Evolutionary conservation across 2,113 vertebrate species (phyloP), one percentile per base, ranked within the genome.

Genomic region (Sarotherodon lohbergeri): DNA sequence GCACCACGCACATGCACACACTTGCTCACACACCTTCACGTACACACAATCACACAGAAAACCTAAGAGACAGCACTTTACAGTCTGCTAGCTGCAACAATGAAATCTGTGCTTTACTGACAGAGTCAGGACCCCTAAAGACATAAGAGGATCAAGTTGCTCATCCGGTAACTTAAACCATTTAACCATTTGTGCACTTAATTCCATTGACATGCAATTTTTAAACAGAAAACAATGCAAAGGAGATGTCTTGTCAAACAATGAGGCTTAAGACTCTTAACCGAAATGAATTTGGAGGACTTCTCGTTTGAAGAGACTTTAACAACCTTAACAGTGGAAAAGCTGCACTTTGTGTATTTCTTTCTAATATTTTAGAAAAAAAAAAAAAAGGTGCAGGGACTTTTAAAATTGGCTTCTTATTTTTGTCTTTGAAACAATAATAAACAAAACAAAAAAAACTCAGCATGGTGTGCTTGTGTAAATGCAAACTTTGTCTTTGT

Each of bases 181-280:
- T 96, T 96, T 96, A 96, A 96, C 95, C 95, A 94, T 95, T 95
- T 95, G 92, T 94, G 91, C 92, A 86, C 95, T 95, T 94, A 95
- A 95, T 94, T 95, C 92, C 88, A 82, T 24, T 63, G 80, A 91
- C 95, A 93, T 92, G 91, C 83, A 76, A 82, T 93, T 91, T 88
- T 88, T 87, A 63, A 83, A 85, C 36, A 63, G 86, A 89, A 92
- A 94, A 92, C 90, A 90, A 90, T 87, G 84, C 86, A 82, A 80
- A 87, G 81, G 41, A 89, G 89, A 66, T 85, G 59, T 85, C 81
- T 86, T 82, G 82, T 90, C 87, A 92, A 89, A 92, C 87, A 90
- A 84, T 86, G 7, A 68, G 71, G 83, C 55, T 89, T 93, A 93
- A 89, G 63, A 63, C 86, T 78, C 86, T 94, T 87, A 93, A 80